phyloP scores from a whole-genome alignment of 2,888 invertebrate species.

The Thymelicus acteon region DNA sequence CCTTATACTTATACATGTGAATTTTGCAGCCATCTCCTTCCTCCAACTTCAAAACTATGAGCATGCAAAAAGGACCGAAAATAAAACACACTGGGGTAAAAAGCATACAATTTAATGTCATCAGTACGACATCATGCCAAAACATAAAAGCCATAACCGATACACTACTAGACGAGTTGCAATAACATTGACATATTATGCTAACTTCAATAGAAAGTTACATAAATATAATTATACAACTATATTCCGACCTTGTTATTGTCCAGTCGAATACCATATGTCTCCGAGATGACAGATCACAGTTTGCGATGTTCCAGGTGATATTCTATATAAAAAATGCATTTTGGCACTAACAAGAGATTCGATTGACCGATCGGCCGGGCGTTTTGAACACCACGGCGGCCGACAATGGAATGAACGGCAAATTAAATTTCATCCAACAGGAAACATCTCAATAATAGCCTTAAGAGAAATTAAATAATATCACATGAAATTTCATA shows the following conservation, averaged over 20 bases:
- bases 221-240: constrained; percentile 76
- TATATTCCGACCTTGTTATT: constrained; percentile 65
- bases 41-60: constrained; percentile 51
- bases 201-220: constrained; percentile 77
- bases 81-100: constrained; percentile 72
- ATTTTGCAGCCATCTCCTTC: constrained; percentile 80
- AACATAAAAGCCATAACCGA: constrained; percentile 74
- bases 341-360: constrained; percentile 80
- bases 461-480: constrained; percentile 71
- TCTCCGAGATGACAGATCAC: constrained; percentile 69
- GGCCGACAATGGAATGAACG: constrained; percentile 64
- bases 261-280: constrained; percentile 66
- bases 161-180: constrained; percentile 67
- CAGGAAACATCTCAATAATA: constrained; percentile 59
- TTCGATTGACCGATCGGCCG: constrained; percentile 51
- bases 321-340: constrained; percentile 55
- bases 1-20: constrained; percentile 56
- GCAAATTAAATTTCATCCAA: constrained; percentile 56
- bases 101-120: constrained; percentile 84
- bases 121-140: constrained; percentile 78
- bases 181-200: constrained; percentile 66
- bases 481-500: constrained; percentile 82
- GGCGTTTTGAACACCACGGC: constrained; percentile 16
- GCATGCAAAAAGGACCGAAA: constrained; percentile 74
- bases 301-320: constrained; percentile 63